Evolutionary conservation across 64 coral and sea anemone genomes (phyloP).

Genomic region (Porites australiensis): DNA sequence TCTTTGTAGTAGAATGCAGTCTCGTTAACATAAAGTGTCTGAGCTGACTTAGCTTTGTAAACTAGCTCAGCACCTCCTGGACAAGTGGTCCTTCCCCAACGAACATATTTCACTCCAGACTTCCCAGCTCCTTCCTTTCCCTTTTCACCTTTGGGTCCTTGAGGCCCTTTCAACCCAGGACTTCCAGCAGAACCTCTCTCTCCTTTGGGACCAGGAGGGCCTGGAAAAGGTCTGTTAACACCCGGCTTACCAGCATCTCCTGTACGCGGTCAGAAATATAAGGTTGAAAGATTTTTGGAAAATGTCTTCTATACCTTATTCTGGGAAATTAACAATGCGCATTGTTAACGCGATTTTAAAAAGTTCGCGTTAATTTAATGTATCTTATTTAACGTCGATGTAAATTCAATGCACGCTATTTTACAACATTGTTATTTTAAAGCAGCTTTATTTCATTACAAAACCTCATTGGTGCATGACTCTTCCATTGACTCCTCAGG

Average conservation of each 20-base stretch:
- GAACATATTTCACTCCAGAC: neutral
- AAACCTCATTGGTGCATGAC: too few species aligned
- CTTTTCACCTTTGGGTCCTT: neutral
- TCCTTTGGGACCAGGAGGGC: constrained; percentile 21
- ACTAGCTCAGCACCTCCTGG: neutral
- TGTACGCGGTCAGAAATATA: neutral
- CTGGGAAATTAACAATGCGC: too few species aligned
- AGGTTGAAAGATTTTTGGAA: neutral
- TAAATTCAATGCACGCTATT: too few species aligned
- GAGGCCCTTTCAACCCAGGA: neutral
- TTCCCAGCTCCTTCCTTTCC: neutral
- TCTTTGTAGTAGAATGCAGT: too few species aligned
- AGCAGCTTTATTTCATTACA: too few species aligned
- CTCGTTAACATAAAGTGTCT: too few species aligned
- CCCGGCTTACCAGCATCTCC: neutral
- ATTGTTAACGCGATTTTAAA: too few species aligned
- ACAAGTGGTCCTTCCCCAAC: constrained; percentile 20
- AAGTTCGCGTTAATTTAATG: too few species aligned
- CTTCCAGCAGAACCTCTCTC: neutral
- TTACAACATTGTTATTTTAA: too few species aligned
- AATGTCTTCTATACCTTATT: too few species aligned
- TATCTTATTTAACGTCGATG: too few species aligned
- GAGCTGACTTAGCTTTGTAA: neutral
- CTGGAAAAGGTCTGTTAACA: neutral
- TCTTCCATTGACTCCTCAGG: too few species aligned